phyloP scores from a whole-genome alignment of 1,140 invertebrate species.

The Aphaenogaster floridana region DNA sequence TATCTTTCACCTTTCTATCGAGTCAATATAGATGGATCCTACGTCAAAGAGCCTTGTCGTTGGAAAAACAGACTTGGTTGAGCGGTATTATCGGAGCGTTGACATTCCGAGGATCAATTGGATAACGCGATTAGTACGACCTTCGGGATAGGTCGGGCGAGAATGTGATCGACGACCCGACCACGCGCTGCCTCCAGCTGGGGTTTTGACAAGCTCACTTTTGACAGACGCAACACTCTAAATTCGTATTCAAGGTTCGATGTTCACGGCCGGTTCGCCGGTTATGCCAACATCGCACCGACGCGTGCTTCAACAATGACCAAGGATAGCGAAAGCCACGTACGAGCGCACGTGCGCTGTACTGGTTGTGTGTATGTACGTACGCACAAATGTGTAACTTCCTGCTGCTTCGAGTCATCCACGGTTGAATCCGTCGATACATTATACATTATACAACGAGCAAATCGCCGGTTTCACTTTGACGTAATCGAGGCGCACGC shows the following conservation, averaged over 20 bases:
- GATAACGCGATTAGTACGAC: slow-evolving; percentile 61
- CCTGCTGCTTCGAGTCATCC: slow-evolving; percentile 28
- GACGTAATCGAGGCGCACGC: slow-evolving; percentile 45
- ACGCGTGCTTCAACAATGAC: slow-evolving; percentile 10
- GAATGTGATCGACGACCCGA: slow-evolving; percentile 49
- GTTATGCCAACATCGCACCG: neutral
- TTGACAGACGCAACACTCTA: slow-evolving; percentile 27
- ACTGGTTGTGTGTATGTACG: neutral
- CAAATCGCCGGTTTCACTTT: slow-evolving; percentile 44
- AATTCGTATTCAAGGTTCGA: slow-evolving; percentile 64
- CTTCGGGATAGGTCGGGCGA: slow-evolving; percentile 37
- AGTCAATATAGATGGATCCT: neutral
- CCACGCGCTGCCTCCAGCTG: neutral
- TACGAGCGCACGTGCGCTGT: slow-evolving; percentile 1
- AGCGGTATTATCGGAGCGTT: slow-evolving; percentile 40
- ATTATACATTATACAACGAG: slow-evolving; percentile 3
- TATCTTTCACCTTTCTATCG: neutral
- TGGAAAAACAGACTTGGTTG: slow-evolving; percentile 8
- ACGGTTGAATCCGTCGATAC: slow-evolving; percentile 24
- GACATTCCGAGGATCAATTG: slow-evolving; percentile 58
- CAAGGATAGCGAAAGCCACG: slow-evolving; percentile 66
- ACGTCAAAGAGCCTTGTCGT: neutral
- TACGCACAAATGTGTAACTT: slow-evolving; percentile 6
- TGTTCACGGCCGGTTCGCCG: slow-evolving; percentile 59
- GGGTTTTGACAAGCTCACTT: neutral